Evolutionary conservation across 2,888 invertebrate genomes (phyloP), one percentile per base, ranked within the genome.

Genomic region (Heliconius ethilla): DNA sequence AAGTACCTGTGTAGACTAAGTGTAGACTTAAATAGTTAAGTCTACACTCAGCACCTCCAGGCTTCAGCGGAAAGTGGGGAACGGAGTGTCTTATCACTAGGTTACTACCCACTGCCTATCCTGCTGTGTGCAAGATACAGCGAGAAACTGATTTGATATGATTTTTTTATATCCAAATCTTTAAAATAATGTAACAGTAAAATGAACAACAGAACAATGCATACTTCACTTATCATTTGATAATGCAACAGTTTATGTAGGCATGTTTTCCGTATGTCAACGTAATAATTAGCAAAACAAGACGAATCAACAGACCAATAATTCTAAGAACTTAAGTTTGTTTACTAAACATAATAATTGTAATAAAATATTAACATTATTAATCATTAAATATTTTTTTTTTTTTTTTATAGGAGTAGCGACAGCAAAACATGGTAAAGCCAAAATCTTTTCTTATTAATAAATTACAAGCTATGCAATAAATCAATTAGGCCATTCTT

Each of bases 261-360:
- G 37, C 40, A 40, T n/a, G 11, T 69, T 69, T 69, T 69, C 69
- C 69, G 15, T n/a, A 25, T 40, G 40, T 40, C 25, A 25, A 25
- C 13, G 15, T 25, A 69, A 40, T 40, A 40, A 25, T 69, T 37
- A 67, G 67, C 37, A 67, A 67, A 67, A 67, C 37, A 67, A 67
- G 22, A 37, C 67, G 37, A 67, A 67, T 67, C 37, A 40, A 27
- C 67, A n/a, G 11, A 25, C 40, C 3, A 40, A 69, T 40, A 3
- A n/a, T 69, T 69, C 69, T 40, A 40, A 40, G 69, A 69, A 45
- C 15, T 25, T 7, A 40, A 25, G 40, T 69, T 67, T 40, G 25
- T 25, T 40, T 40, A 25, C 40, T 13, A 45, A 37, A 13, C 18
- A 25, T 37, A 37, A 10, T 25, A 0, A 69, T 69, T 67, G 15